Evolutionary conservation across 2,113 vertebrate species (phyloP), one percentile per base, ranked within the genome.

Genomic region (Caranx melampygus): DNA sequence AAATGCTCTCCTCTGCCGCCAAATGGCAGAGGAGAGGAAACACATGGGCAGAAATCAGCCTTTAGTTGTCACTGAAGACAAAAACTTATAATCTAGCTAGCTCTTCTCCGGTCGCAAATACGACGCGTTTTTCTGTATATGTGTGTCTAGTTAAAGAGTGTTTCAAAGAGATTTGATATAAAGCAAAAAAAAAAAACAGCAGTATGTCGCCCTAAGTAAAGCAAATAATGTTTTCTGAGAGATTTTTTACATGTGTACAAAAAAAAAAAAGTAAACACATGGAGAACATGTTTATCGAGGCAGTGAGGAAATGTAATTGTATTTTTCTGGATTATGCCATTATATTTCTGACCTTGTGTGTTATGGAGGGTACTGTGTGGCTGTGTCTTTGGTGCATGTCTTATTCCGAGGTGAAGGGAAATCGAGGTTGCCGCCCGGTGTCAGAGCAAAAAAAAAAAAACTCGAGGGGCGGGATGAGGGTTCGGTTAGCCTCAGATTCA

Each of bases 291-390:
- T 91, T 90, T 61, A 77, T 75, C 62, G 18, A 83, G 37, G 72
- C 78, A 72, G 88, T 85, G 75, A 71, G 73, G 88, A 91, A 92
- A 90, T 91, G 81, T 87, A 92, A 91, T 84, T 37, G 65, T 75
- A 65, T 89, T 88, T 88, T 67, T 67, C 66, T 84, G 65, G 77
- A 83, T 88, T 85, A 78, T 92, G 85, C 85, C 65, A 79, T 90
- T 87, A 83, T 84, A 78, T 93, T 90, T 89, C 89, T 92, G 88
- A 78, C 88, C 85, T 88, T 81, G 75, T 78, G 85, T 88, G 85
- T 91, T 85, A 73, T 90, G 87, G 81, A 83, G 45, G 91, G 89
- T 84, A 44, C 91, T 90, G 88, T 91, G 89, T 92, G 88, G 92
- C 91, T 88, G 90, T 83, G 79, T 78, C 81, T 84, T 40, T 15